Evolutionary conservation across 2,797 vertebrate genomes (phyloP), one percentile per base, ranked within the genome.

Genomic region (Syngnathus rostellatus): DNA sequence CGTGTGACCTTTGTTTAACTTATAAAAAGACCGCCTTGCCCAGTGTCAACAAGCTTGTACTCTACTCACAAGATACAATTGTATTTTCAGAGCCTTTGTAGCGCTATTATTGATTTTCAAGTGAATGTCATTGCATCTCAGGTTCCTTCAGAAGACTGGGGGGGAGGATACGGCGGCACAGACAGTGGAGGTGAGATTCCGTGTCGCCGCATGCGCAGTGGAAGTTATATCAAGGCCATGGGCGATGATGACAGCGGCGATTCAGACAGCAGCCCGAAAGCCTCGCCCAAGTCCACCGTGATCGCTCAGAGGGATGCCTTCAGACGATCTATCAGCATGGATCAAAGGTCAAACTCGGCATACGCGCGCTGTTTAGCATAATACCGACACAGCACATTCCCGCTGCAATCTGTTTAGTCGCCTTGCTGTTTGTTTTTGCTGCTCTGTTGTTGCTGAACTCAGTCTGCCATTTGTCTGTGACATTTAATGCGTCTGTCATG

Each of bases 171-270:
- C 72, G 90, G 92, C 0, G 83, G 87, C 0, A 48, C 69, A 0
- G 90, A 91, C 62, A 68, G 77, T 1, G 94, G 92, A 0, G 95
- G 96, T 16, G 97, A 99, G 92, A 99, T 99, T 66, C 97, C 97
- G 0, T 99, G 97, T 82, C 92, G 97, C 25, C 91, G 97, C 69
- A 99, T 99, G 97, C 93, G 97, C 73, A 98, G 96, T 5, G 97
- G 97, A 86, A 99, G 97, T 91, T 99, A 99, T 89, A 98, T 99
- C 87, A 99, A 99, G 90, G 97, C 97, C 85, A 99, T 99, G 97
- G 97, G 97, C 0, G 97, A 99, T 0, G 97, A 99, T 43, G 97
- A 99, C 87, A 98, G 95, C 0, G 94, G 80, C 0, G 96, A 98
- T 88, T 98, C 96, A 0, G 96, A 98, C 2, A 86, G 91, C 86